A percentile compares a stretch with the other conserved stretches of the same genome.
phyloP scores from a whole-genome alignment of 2,797 vertebrate species.

The Oreortyx pictus region DNA sequence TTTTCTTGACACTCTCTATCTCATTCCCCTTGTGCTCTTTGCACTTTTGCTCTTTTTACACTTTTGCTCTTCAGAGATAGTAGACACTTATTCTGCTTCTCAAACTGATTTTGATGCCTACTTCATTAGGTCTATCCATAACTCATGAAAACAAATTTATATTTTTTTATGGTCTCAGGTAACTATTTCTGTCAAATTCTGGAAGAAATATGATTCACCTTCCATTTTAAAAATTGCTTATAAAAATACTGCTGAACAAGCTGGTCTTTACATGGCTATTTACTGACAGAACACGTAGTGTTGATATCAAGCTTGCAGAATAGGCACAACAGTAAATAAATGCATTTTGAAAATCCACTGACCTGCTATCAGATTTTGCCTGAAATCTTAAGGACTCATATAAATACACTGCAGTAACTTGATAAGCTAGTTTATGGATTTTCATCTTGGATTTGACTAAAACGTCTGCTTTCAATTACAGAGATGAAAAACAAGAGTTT shows the following conservation, averaged over 20 bases:
- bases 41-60: no score
- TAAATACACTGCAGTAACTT: constrained; percentile 47
- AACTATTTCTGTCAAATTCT: background rate
- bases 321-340: background rate
- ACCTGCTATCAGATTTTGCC: constrained; percentile 17
- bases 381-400: constrained; percentile 1
- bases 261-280: constrained; percentile 7
- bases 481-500: constrained; percentile 41
- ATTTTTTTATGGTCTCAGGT: background rate
- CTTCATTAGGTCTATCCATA: background rate
- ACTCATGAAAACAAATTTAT: background rate
- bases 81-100: background rate
- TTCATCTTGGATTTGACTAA: constrained; percentile 50
- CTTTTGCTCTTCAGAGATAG: background rate
- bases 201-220: background rate
- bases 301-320: background rate
- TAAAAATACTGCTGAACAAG: background rate
- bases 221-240: background rate
- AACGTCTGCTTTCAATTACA: constrained; percentile 63
- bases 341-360: background rate
- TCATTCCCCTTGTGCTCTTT: background rate
- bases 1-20: background rate
- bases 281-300: constrained; percentile 30
- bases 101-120: background rate
- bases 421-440: constrained; percentile 43